Base-by-base conservation (phyloP, 2,113 vertebrate genomes). In the Gambusia holbrooki region DNA sequence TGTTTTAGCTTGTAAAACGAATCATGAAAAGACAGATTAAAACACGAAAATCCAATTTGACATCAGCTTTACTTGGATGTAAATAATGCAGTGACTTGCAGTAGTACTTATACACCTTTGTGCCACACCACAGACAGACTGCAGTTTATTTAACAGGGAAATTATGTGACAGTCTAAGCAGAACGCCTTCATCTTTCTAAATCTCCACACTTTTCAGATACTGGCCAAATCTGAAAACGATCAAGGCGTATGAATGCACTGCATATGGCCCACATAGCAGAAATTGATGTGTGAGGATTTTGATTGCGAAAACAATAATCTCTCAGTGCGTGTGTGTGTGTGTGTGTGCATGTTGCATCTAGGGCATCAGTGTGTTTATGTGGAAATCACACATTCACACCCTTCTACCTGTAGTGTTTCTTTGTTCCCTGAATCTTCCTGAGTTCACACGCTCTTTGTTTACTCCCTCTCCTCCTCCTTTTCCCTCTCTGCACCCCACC, bases 361-460 rank as follows among this genome's bases (percentile, higher is more conserved):
- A 48, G 45, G 15, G 45, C 5, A 5, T 32, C n/a, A 66, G 74
- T 64, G 61, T 42, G 72, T 75, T 66, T 37, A 69, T 81, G 78
- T 35, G 54, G 37, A 78, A 58, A 83, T 77, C 81, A 71, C 28
- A 0, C 29, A 27, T 71, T 80, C 67, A 62, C 33, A 73, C 54
- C 58, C 45, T 80, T 69, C 54, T 66, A 45, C 69, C 45, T 83
- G 70, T 32, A 66, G 65, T 76, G 63, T 77, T 69, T 40, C 69
- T 0, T 37, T 60, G 14, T 72, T 29, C 3, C n/a, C 60, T 64
- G 48, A 74, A 66, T 35, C 45, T 71, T 77, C 85, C 77, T 85
- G 33, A 83, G 67, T 76, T 90, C 69, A 87, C 77, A 83, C 83
- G 70, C 66, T 85, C 77, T 84, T 60, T 84, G 68, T 83, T 73